These are phyloP conservation scores for Amorpha juglandis DNA, from an alignment of 2,888 invertebrate genomes.

Conservation along the genomic window DNA sequence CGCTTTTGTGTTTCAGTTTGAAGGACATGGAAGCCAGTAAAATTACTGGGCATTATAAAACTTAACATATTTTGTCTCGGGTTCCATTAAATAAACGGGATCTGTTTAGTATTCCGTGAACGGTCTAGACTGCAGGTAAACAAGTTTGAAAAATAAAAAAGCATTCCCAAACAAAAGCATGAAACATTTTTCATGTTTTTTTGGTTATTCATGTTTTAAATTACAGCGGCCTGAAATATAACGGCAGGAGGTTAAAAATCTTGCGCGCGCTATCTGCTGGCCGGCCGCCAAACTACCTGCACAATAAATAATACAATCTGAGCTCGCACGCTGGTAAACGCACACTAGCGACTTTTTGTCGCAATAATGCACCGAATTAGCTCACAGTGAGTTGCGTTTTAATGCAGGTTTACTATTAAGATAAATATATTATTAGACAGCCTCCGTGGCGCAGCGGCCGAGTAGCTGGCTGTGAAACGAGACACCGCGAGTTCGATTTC, in stretches of 20 bases:
- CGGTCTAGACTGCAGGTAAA: neutral
- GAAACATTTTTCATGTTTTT: conserved; percentile 40
- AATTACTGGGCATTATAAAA: no score
- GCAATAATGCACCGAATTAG: neutral
- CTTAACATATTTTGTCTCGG: no score
- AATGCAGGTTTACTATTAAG: no score
- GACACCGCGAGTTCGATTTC: no score
- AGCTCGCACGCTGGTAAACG: conserved; percentile 38
- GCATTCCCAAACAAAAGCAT: conserved; percentile 43
- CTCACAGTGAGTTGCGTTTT: no score
- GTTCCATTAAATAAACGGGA: no score
- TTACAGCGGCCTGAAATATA: conserved; percentile 74
- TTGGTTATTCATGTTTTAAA: conserved; percentile 75
- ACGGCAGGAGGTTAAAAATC: conserved; percentile 71
- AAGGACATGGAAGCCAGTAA: no score
- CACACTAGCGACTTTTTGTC: conserved; percentile 41
- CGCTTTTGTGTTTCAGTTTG: no score
- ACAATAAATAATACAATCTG: conserved; percentile 77
- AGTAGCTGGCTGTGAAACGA: no score
- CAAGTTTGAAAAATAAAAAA: conserved; percentile 36
- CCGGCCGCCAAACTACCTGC: conserved; percentile 79
- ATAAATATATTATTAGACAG: no score
- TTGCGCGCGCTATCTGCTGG: conserved; percentile 76
- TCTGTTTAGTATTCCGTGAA: conserved; percentile 2
- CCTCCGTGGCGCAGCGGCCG: no score